Conservation (phyloP, 2,888 invertebrate species). For the Tetrapedia diversipes region DNA sequence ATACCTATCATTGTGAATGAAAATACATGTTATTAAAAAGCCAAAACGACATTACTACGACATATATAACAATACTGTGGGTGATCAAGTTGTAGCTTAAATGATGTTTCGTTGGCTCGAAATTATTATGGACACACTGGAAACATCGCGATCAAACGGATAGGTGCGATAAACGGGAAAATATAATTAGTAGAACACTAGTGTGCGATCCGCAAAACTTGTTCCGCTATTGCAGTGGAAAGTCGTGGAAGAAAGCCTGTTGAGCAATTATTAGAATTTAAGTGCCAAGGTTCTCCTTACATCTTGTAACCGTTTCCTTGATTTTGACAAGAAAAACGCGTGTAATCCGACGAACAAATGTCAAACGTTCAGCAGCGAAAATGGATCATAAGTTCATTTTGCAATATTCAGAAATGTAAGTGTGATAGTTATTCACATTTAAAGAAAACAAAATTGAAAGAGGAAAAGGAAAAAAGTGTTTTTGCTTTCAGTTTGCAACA, state of each 20-base stretch:
- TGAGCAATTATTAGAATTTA: slow-evolving; percentile 31
- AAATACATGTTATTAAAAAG: too few species aligned
- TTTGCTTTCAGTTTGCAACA: slow-evolving; percentile 61
- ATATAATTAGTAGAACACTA: slow-evolving; percentile 43
- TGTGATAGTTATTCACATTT: background rate
- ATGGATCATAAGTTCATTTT: too few species aligned
- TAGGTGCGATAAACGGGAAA: background rate
- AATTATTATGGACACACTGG: background rate
- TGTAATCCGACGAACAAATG: background rate
- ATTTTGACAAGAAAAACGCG: slow-evolving; percentile 5
- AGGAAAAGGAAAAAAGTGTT: slow-evolving; percentile 60
- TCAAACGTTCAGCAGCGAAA: too few species aligned
- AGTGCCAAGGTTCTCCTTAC: slow-evolving; percentile 39
- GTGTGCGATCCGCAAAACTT: slow-evolving; percentile 22
- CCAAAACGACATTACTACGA: too few species aligned
- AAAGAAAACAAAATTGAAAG: background rate
- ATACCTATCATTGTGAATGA: too few species aligned
- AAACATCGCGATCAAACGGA: background rate
- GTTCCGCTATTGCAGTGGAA: slow-evolving; percentile 53
- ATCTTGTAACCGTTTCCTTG: slow-evolving; percentile 49
- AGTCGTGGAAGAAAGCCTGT: slow-evolving; percentile 62
- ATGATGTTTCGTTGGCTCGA: background rate
- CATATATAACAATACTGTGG: background rate
- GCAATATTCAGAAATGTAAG: background rate
- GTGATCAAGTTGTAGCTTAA: background rate